Evolutionary conservation across 1,140 invertebrate species (phyloP), one percentile per base, ranked within the genome.

Genomic region (Cotesia chilonis): DNA sequence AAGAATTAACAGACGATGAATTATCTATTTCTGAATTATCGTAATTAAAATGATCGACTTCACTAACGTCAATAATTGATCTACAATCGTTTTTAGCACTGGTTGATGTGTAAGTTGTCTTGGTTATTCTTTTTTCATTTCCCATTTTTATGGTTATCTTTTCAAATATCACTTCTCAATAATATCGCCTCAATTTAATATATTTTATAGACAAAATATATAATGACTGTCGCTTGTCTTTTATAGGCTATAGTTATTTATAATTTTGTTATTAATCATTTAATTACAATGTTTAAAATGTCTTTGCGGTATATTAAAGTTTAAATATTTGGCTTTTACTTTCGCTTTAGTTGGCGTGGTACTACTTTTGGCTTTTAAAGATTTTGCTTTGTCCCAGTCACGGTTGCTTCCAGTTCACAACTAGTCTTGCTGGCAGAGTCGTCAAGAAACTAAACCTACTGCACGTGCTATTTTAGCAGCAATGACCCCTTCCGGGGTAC

Each of bases 321-420:
- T 47, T 47, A 10, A 47, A 47, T 47, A 47, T 47, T 47, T 10
- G 10, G 41, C 41, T 47, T 47, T 28, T 47, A 47, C 41, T 64
- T 28, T 37, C 35, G 52, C 47, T 52, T 12, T 65, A 66, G 72
- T 47, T 73, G 28, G 66, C 59, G 1, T 17, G 36, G 1, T 52
- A 51, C n/a, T 59, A 55, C 63, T 65, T 60, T 14, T 12, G 14
- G 36, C 12, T 9, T 20, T 12, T 55, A 35, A 47, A 47, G 7
- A 6, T 6, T 47, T 47, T 47, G 10, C 41, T 47, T 47, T 47
- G 41, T 65, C 38, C 60, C 35, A 35, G 35, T 55, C 78, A 73
- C 76, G 77, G 38, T 72, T 76, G 76, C 76, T 70, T 81, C 78
- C 79, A 78, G 76, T 74, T 74, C 72, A 72, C 77, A 74, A 81